Percentiles rank a stretch among this genome's conserved stretches.
phyloP scores from a whole-genome alignment of 1,140 invertebrate species.

The Drosophila miranda region DNA sequence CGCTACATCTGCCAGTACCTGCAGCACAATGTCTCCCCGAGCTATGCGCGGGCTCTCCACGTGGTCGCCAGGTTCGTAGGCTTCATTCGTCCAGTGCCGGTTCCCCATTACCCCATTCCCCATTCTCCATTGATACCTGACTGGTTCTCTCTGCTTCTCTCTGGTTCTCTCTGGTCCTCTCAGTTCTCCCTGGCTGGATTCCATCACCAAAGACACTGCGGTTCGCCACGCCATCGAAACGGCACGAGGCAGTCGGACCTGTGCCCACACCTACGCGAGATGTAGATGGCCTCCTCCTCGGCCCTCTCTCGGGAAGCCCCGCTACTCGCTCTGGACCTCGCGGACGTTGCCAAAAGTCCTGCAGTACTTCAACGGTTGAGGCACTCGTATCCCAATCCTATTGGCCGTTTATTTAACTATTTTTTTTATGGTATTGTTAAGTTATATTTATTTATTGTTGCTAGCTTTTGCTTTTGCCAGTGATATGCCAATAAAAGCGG shows the following conservation, averaged over 20 bases:
- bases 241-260: constrained; percentile 33
- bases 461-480: too few relatives aligned
- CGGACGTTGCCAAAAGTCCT: constrained; percentile 27
- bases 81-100: too few relatives aligned
- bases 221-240: constrained; percentile 54
- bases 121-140: too few relatives aligned
- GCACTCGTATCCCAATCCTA: too few relatives aligned
- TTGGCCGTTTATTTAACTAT: too few relatives aligned
- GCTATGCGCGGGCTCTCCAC: constrained; percentile 43
- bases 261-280: constrained; percentile 30
- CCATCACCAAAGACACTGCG: constrained; percentile 51
- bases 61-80: constrained; percentile 44
- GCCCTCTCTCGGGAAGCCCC: constrained; percentile 2
- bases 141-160: constrained; percentile 43
- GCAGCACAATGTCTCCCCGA: constrained; percentile 33
- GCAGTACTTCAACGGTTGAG: constrained; percentile 36
- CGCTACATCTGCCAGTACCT: constrained; percentile 65
- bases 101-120: not conserved
- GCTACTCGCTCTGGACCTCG: constrained; percentile 2
- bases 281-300: constrained; percentile 41
- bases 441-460: too few relatives aligned
- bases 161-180: constrained; percentile 8
- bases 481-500: too few relatives aligned
- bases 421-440: too few relatives aligned
- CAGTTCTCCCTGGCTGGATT: constrained; percentile 50